Base-by-base conservation (phyloP, 2,888 invertebrate genomes). In the Harmothoe impar region DNA sequence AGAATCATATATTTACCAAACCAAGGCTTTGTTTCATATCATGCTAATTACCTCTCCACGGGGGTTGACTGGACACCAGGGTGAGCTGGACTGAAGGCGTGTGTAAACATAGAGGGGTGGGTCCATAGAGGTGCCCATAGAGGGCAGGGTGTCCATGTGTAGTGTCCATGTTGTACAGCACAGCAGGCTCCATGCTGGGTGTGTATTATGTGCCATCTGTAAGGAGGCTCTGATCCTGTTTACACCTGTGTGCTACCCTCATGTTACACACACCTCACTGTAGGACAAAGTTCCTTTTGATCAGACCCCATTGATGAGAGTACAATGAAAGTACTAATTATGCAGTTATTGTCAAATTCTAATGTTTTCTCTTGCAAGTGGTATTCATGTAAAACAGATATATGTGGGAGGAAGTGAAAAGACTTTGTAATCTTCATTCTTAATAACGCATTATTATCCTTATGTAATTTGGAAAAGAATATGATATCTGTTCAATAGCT, bases 241-340 rank as follows among this genome's bases (percentile, higher is more conserved):
- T 72, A 29, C 72, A 72, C 72, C 72, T 72, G 72, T 72, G 12
- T 31, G n/a, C n/a, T n/a, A 29, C 72, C 72, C 72, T 23, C 25
- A 72, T 72, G 72, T 29, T 72, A 25, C 29, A 72, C n/a, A 72
- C 72, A 62, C 62, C 43, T 62, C 25, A n/a, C 3, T 72, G 29
- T 17, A 29, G 72, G 72, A 25, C 15, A 72, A 29, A 29, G 25
- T 72, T n/a, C 15, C 72, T n/a, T 72, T 72, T 72, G 72, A 72
- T 72, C 72, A 72, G 72, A 25, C 3, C 7, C 15, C 72, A 72
- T 31, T 72, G 25, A 72, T 15, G 31, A 25, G 29, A 29, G 25
- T 0, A 72, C 72, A 72, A 72, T 72, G 31, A 3, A 25, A 23
- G 7, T 15, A 62, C 23, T 62, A 20, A 62, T 62, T 62, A 62